phyloP scores from a whole-genome alignment of 2,113 vertebrate species.

The Ivindomyrus marchei region DNA sequence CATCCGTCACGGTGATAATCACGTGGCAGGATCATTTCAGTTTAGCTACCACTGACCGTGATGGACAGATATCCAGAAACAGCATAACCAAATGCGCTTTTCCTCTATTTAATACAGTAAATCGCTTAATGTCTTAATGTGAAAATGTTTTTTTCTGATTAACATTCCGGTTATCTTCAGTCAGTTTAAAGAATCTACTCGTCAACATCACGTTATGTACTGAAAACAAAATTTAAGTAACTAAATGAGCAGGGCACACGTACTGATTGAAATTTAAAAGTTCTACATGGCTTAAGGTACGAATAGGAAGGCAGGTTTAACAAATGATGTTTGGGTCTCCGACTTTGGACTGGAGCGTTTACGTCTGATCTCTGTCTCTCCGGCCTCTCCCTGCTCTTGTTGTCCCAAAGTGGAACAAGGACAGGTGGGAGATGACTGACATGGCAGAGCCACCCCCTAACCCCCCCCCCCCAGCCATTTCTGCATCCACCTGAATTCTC shows the following conservation, averaged over 20 bases:
- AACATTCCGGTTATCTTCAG: not conserved
- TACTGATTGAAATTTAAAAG: not conserved
- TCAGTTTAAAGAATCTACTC: not conserved
- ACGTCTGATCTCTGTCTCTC: not conserved
- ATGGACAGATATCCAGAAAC: not conserved
- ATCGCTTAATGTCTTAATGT: not conserved
- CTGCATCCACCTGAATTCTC: constrained; percentile 49
- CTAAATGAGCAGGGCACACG: not conserved
- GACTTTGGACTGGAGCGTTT: not conserved
- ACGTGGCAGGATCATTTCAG: not conserved
- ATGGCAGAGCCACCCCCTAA: constrained; percentile 19
- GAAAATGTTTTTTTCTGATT: not conserved
- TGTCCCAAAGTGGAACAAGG: constrained; percentile 36
- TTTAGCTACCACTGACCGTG: not conserved
- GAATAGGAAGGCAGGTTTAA: not conserved
- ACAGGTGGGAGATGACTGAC: constrained; percentile 41
- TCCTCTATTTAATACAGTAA: not conserved
- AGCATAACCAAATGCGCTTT: not conserved
- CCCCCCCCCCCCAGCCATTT: constrained; percentile 41
- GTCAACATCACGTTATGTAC: not conserved
- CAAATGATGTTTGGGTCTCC: not conserved
- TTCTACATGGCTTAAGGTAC: not conserved
- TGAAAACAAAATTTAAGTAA: not conserved
- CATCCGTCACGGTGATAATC: not conserved
- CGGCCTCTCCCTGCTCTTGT: not conserved